Evolutionary conservation across 2,113 vertebrate genomes (phyloP).

Genomic region (Tupaia tana): DNA sequence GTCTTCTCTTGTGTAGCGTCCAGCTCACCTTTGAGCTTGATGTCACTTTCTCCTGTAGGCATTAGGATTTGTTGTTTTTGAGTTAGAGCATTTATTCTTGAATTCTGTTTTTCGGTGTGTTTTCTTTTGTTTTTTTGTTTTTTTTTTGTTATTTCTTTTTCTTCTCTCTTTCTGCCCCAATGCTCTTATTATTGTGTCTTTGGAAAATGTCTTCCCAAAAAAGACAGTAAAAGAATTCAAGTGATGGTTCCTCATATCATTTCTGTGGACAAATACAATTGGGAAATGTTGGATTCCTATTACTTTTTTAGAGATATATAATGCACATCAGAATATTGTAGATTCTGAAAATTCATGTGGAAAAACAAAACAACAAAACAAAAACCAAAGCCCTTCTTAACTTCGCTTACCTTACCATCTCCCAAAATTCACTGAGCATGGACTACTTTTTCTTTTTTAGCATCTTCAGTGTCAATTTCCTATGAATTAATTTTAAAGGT

Average conservation of each 20-base stretch:
- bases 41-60: background rate
- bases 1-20: background rate
- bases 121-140: background rate
- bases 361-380: slow-evolving; percentile 33
- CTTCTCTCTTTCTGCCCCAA: too few species aligned
- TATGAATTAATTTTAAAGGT: slow-evolving; percentile 36
- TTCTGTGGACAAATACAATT: slow-evolving; percentile 22
- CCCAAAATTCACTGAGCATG: background rate
- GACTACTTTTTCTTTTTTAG: background rate
- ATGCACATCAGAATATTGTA: background rate
- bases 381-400: background rate
- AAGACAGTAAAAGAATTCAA: background rate
- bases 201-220: background rate
- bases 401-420: background rate
- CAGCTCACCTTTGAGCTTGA: background rate
- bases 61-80: background rate
- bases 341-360: background rate
- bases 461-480: background rate
- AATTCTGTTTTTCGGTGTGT: background rate
- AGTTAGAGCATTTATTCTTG: background rate
- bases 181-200: background rate
- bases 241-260: background rate
- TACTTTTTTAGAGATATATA: background rate
- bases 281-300: background rate
- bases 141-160: too few species aligned